Percentiles rank a stretch among this genome's conserved stretches.
These are phyloP conservation scores for Sphyrna mokarran DNA, from an alignment of 2,113 vertebrate genomes.

Conservation along the genomic window DNA sequence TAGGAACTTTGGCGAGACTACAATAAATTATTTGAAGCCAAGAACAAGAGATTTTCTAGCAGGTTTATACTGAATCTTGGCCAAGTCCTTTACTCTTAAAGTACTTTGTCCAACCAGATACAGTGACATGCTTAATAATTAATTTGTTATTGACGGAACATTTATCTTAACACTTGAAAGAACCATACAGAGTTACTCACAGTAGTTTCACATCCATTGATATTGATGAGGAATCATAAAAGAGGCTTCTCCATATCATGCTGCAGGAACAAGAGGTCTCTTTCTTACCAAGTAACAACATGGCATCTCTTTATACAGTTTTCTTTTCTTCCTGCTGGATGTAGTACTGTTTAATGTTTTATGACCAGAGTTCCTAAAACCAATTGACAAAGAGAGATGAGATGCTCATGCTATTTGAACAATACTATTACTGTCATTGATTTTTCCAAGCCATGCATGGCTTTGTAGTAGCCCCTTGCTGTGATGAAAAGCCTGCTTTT, in stretches of 20 bases:
- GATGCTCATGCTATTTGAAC: neutral
- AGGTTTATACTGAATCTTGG: neutral
- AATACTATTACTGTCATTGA: neutral
- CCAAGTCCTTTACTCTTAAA: neutral
- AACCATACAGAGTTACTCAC: neutral
- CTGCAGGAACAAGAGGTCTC: neutral
- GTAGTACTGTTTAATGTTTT: neutral
- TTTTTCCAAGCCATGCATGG: neutral
- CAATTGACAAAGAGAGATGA: neutral
- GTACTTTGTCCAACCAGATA: no score
- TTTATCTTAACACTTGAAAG: neutral
- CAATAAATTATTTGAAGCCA: neutral
- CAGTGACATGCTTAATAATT: neutral
- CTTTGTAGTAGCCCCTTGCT: neutral
- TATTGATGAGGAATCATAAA: neutral
- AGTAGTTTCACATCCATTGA: neutral
- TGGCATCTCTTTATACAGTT: neutral
- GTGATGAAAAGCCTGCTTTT: neutral
- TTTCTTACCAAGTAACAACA: neutral
- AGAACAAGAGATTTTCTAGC: neutral
- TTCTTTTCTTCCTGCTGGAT: neutral
- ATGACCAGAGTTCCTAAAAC: neutral
- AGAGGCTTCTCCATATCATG: neutral
- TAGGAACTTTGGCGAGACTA: neutral
- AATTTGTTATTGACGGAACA: neutral